A percentile compares a stretch with the other conserved stretches of the same genome.
Evolutionary conservation across 2,888 invertebrate species (phyloP).

Genomic region (Clivina fossor): DNA sequence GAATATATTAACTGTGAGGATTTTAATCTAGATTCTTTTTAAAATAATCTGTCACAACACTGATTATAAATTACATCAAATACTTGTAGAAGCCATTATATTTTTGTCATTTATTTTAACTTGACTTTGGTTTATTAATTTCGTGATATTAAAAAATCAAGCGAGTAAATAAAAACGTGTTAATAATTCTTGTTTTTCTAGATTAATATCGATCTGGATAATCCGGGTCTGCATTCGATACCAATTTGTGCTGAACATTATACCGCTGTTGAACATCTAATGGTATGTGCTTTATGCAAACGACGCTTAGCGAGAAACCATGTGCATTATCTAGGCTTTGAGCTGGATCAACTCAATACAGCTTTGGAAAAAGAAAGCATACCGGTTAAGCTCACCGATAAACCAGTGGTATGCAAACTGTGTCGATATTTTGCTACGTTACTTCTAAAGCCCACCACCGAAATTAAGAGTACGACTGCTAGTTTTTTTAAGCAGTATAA

Average conservation of each 20-base stretch:
- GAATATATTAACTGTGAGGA: no score
- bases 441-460: constrained; percentile 64
- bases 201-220: constrained; percentile 62
- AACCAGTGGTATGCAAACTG: constrained; percentile 78
- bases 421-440: constrained; percentile 78
- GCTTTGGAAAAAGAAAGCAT: constrained; percentile 63
- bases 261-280: constrained; percentile 68
- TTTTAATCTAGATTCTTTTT: no score
- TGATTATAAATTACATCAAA: no score
- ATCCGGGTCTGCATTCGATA: constrained; percentile 67
- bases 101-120: no score
- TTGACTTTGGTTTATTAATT: no score
- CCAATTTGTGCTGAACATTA: constrained; percentile 73
- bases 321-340: constrained; percentile 69
- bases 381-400: constrained; percentile 67
- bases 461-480: constrained; percentile 53
- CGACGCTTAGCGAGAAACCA: constrained; percentile 75
- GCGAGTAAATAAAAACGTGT: no score
- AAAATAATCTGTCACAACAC: no score
- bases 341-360: constrained; percentile 57
- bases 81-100: no score
- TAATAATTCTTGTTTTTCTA: constrained; percentile 47
- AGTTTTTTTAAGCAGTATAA: constrained; percentile 63
- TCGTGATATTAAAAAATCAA: no score
- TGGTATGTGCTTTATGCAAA: constrained; percentile 77